These are phyloP conservation scores for Heliothis subflexa DNA, from an alignment of 1,140 invertebrate genomes.

Conservation along the genomic window DNA sequence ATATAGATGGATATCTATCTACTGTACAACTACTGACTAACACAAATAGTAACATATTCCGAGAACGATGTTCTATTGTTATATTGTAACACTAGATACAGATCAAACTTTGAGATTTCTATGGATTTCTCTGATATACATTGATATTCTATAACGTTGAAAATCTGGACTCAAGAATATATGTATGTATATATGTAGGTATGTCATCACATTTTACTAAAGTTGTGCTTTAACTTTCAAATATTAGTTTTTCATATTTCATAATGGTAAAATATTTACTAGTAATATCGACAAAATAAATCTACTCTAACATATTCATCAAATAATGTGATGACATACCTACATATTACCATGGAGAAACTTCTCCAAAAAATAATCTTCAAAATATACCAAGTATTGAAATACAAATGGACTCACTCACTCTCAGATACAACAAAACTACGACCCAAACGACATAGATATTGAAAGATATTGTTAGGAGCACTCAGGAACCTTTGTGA, in stretches of 20 bases:
- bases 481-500: constrained; percentile 15
- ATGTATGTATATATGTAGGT: no score
- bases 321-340: no score
- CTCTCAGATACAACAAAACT: not conserved
- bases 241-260: no score
- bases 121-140: not conserved
- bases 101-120: not conserved
- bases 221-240: no score
- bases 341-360: no score
- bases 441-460: not conserved
- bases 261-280: no score
- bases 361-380: no score
- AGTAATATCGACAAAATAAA: no score
- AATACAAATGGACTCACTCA: not conserved
- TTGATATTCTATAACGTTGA: not conserved
- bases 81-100: not conserved
- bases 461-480: constrained; percentile 28
- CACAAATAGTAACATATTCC: not conserved
- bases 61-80: not conserved
- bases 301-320: no score
- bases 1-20: not conserved
- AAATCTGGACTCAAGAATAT: no score
- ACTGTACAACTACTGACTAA: not conserved
- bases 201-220: no score
- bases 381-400: no score